Evolutionary conservation across 2,888 invertebrate genomes (phyloP).

Genomic region (Acanthococcus lagerstroemiae): DNA sequence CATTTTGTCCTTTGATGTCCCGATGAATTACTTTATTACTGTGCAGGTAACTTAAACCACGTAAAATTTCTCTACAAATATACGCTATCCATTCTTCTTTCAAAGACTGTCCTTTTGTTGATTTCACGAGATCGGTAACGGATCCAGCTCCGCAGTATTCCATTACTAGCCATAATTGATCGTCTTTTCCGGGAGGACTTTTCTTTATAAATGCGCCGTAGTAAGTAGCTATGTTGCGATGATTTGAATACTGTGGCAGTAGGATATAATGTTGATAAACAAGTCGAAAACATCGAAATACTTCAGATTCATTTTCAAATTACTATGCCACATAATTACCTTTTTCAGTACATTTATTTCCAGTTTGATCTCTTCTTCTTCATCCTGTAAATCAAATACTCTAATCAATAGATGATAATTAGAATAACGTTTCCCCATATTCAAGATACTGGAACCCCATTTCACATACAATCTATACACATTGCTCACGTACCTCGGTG

Average conservation of each 20-base stretch:
- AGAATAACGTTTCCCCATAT: neutral
- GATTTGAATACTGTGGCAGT: conserved; percentile 75
- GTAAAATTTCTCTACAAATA: conserved; percentile 88
- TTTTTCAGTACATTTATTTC: conserved; percentile 99
- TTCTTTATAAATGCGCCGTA: conserved; percentile 99
- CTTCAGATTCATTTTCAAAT: too few species aligned
- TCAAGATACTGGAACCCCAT: too few species aligned
- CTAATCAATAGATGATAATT: neutral
- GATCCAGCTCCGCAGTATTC: conserved; percentile 99
- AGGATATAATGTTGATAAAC: neutral
- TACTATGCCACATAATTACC: too few species aligned
- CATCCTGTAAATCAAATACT: conserved; percentile 58
- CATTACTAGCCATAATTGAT: conserved; percentile 99
- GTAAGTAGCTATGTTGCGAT: conserved; percentile 99
- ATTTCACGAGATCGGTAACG: conserved; percentile 98
- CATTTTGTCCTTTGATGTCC: conserved; percentile 99
- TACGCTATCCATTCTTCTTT: conserved; percentile 99
- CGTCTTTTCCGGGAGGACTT: conserved; percentile 96
- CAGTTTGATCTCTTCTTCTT: conserved; percentile 99
- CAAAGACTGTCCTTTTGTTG: conserved; percentile 93
- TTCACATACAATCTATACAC: neutral
- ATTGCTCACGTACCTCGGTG: conserved; percentile 70
- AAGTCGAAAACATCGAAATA: too few species aligned
- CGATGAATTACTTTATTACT: conserved; percentile 98
- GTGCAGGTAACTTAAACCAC: conserved; percentile 95